These are phyloP conservation scores for Amphiprion percula DNA, from an alignment of 2,113 vertebrate genomes.

Conservation along the genomic window DNA sequence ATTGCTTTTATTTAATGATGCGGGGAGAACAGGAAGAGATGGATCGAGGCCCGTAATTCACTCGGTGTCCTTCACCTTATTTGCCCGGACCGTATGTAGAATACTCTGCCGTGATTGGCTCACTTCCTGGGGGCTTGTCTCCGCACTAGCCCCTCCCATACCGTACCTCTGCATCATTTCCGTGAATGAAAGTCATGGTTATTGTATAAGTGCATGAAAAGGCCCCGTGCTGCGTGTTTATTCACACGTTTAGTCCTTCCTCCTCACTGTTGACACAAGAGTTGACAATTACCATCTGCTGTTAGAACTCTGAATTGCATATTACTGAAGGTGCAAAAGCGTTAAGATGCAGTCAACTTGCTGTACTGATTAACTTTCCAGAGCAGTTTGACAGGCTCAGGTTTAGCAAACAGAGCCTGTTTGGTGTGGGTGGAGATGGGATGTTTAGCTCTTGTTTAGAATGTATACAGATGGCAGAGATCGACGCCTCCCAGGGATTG, in stretches of 20 bases:
- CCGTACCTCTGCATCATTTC: slow-evolving; percentile 62
- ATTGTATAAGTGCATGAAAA: background rate
- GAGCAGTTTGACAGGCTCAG: slow-evolving; percentile 19
- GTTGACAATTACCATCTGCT: slow-evolving; percentile 23
- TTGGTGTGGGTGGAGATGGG: slow-evolving; percentile 46
- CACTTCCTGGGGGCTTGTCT: slow-evolving; percentile 59
- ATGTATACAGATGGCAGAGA: slow-evolving; percentile 70
- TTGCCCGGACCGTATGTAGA: slow-evolving; percentile 23
- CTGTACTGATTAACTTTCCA: slow-evolving; percentile 28
- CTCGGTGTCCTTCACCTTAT: slow-evolving; percentile 64
- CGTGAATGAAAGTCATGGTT: slow-evolving; percentile 65
- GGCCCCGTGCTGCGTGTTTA: slow-evolving; percentile 1
- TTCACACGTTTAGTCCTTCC: background rate
- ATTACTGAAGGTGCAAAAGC: background rate
- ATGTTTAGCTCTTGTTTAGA: slow-evolving; percentile 51
- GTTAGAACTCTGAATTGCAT: background rate
- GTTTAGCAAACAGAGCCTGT: slow-evolving; percentile 25
- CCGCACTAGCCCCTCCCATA: slow-evolving; percentile 58
- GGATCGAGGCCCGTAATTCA: slow-evolving; percentile 27
- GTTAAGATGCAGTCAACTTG: background rate
- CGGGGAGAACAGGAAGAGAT: background rate
- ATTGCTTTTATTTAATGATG: slow-evolving; percentile 4
- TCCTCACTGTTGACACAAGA: background rate
- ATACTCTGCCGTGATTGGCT: slow-evolving; percentile 69
- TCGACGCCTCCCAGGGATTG: slow-evolving; percentile 30